Evolutionary conservation across 1,140 invertebrate genomes (phyloP).

Genomic region (Fopius arisanus): DNA sequence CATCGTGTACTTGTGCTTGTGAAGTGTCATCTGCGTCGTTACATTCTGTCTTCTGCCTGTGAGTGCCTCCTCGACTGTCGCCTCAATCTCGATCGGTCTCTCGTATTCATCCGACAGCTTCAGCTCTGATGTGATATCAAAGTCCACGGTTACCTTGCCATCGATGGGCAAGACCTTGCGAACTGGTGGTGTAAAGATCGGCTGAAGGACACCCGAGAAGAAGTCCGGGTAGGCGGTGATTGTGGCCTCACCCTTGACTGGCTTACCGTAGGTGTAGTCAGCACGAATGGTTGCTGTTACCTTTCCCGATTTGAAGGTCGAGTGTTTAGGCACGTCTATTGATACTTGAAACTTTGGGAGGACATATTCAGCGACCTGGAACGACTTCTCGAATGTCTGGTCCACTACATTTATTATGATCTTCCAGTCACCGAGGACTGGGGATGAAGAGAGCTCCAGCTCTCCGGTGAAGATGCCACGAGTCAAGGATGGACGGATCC

Average conservation of each 20-base stretch:
- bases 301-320: conserved; percentile 80
- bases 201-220: conserved; percentile 79
- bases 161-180: conserved; percentile 85
- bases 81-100: conserved; percentile 78
- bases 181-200: conserved; percentile 76
- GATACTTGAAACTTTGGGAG: conserved; percentile 91
- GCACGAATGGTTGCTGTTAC: conserved; percentile 82
- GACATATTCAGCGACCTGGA: conserved; percentile 91
- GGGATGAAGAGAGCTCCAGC: conserved; percentile 81
- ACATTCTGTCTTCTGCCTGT: conserved; percentile 85
- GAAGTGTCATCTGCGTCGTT: conserved; percentile 75
- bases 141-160: conserved; percentile 78
- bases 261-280: conserved; percentile 87
- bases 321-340: conserved; percentile 81
- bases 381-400: conserved; percentile 74
- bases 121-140: conserved; percentile 77
- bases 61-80: conserved; percentile 80
- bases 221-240: conserved; percentile 80
- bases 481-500: conserved; percentile 72
- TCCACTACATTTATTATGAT: conserved; percentile 71
- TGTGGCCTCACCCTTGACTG: conserved; percentile 81
- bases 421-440: conserved; percentile 92
- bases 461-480: conserved; percentile 83
- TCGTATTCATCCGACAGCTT: conserved; percentile 78
- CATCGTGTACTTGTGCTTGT: conserved; percentile 84